A percentile compares a stretch with the other conserved stretches of the same genome.
Conservation (phyloP, 2,113 vertebrate genomes). For the Pollimyrus isidori region DNA sequence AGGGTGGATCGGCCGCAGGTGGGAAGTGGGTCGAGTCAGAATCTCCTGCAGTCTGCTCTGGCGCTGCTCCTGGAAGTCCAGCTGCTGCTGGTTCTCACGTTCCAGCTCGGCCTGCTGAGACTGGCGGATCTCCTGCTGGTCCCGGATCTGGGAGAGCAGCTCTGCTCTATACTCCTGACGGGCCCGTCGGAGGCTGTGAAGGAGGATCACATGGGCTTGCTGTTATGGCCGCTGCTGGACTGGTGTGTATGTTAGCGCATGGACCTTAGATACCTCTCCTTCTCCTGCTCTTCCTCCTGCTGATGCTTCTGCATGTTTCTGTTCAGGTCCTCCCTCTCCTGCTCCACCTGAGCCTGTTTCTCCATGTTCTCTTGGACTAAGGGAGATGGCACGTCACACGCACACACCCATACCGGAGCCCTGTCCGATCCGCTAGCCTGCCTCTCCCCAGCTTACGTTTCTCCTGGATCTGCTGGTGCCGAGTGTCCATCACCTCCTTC, state of each 20-base stretch:
- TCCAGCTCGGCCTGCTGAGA: conserved; percentile 50
- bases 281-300: conserved; percentile 55
- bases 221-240: neutral
- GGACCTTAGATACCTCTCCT: conserved; percentile 46
- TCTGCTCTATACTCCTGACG: conserved; percentile 56
- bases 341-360: conserved; percentile 51
- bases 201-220: neutral
- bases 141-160: conserved; percentile 65
- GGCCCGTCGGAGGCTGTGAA: conserved; percentile 49
- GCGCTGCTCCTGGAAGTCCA: conserved; percentile 45
- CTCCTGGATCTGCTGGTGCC: conserved; percentile 68
- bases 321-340: conserved; percentile 58
- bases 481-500: conserved; percentile 65
- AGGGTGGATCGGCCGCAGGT: conserved; percentile 50
- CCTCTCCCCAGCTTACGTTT: conserved; percentile 59
- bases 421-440: neutral
- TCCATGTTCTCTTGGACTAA: conserved; percentile 63
- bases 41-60: conserved; percentile 53
- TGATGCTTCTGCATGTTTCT: conserved; percentile 50
- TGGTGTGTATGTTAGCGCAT: neutral
- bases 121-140: conserved; percentile 41
- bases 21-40: conserved; percentile 40
- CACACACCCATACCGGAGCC: neutral
- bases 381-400: conserved; percentile 11
- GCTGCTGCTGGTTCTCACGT: conserved; percentile 47